Evolutionary conservation across 2,113 vertebrate species (phyloP), one percentile per base, ranked within the genome.

Genomic region (Boulengerochromis microlepis): DNA sequence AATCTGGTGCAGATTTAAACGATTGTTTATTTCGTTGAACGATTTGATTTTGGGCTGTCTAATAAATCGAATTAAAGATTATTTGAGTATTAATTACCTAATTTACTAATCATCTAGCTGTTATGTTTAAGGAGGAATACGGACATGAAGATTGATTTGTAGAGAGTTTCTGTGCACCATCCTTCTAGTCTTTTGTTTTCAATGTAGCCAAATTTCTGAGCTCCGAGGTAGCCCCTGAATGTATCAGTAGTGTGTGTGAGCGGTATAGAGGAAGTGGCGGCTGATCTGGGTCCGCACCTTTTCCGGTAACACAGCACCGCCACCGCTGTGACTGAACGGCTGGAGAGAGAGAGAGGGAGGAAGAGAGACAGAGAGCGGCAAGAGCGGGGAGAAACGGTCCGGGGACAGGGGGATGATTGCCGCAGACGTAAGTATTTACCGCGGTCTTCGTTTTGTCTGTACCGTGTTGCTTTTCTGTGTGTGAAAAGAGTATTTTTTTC

Each of bases 201-300:
- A 22, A 7, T 7, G 7, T 81, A 0, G 0, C 81, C 3, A 78
- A 13, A 91, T 81, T 18, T 84, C 93, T 29, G 85, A 92, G 91
- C 89, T 90, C 3, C 4, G 2, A 4, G 3, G 3, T 24, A 11
- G 86, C 0, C 3, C 61, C 1, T 93, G 84, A 93, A 92, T 18
- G 92, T 81, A 78, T 11, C 93, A 42, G 57, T 8, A 84, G 93
- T 91, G 90, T 93, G 91, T 85, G 94, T 94, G 94, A 87, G 89
- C 87, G 22, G 81, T 69, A 86, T 83, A 95, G 94, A 96, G 97
- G 97, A 97, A 97, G 97, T 97, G 95, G 96, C 96, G 93, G 95
- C 91, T 94, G 96, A 95, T 95, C 93, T 91, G 80, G 95, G 96
- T 96, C 96, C 96, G 96, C 97, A 96, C 97, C 97, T 97, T 97